phyloP scores from a whole-genome alignment of 2,113 vertebrate species.

The Caloenas nicobarica region DNA sequence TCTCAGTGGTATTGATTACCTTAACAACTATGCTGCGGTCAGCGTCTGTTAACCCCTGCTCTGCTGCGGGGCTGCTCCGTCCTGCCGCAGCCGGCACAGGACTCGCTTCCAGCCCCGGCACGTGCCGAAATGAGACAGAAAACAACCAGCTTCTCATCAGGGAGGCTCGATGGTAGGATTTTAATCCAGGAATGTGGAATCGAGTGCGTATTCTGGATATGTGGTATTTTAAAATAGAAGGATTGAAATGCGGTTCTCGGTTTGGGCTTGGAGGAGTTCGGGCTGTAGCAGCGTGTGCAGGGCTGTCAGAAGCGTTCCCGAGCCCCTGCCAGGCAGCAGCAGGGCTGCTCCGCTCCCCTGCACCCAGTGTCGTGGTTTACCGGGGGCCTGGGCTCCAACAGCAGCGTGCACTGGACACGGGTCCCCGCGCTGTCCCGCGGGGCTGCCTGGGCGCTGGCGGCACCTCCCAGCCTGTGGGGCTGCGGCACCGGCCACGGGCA shows the following conservation, averaged over 20 bases:
- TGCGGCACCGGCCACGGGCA: neutral
- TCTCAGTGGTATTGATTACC: conserved; percentile 96
- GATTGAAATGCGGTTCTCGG: neutral
- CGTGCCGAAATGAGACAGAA: neutral
- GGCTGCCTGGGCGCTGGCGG: neutral
- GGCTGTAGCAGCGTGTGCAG: neutral
- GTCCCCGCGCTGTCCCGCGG: neutral
- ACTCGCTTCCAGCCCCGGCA: neutral
- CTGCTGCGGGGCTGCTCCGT: neutral
- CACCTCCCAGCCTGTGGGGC: neutral
- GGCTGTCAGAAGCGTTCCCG: neutral
- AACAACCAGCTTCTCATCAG: neutral
- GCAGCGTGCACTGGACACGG: neutral
- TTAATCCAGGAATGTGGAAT: neutral
- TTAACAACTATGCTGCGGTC: conserved; percentile 89
- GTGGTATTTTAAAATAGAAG: neutral
- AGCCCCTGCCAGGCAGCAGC: neutral
- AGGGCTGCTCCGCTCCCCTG: neutral
- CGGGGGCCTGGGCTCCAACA: fast-evolving
- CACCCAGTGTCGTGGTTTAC: neutral
- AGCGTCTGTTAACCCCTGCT: conserved; percentile 81
- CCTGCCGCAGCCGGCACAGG: neutral
- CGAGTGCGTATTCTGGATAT: neutral
- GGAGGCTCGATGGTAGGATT: neutral
- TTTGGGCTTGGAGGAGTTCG: neutral